Evolutionary conservation across 2,113 vertebrate species (phyloP).

Genomic region (Pardalotus punctatus): DNA sequence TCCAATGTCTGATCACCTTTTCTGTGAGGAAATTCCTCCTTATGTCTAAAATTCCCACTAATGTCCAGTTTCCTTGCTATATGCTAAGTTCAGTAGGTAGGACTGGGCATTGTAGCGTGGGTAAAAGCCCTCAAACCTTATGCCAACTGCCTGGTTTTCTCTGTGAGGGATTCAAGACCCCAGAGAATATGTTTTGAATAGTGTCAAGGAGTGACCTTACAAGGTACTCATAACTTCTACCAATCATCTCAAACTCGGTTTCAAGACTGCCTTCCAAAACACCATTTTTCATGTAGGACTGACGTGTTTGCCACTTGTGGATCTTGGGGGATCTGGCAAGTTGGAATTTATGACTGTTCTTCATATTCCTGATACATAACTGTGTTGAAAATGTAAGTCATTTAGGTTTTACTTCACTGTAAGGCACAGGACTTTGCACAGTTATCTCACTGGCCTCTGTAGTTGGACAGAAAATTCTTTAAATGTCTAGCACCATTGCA

Average conservation of each 20-base stretch:
- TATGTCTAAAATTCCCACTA: neutral
- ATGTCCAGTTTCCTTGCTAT: neutral
- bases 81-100: neutral
- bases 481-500: neutral
- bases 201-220: neutral
- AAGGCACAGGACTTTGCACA: neutral
- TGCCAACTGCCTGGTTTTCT: neutral
- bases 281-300: neutral
- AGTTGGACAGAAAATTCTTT: neutral
- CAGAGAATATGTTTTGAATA: neutral
- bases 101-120: neutral
- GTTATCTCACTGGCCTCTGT: neutral
- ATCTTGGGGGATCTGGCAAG: neutral
- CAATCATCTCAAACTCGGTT: neutral
- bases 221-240: neutral
- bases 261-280: neutral
- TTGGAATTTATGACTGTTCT: neutral
- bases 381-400: neutral
- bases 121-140: neutral
- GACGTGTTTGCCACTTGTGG: neutral
- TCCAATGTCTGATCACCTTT: neutral
- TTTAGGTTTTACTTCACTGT: neutral
- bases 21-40: neutral
- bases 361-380: neutral
- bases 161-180: neutral